Evolutionary conservation across 2,113 vertebrate genomes (phyloP), one percentile per base, ranked within the genome.

Genomic region (Natator depressus): DNA sequence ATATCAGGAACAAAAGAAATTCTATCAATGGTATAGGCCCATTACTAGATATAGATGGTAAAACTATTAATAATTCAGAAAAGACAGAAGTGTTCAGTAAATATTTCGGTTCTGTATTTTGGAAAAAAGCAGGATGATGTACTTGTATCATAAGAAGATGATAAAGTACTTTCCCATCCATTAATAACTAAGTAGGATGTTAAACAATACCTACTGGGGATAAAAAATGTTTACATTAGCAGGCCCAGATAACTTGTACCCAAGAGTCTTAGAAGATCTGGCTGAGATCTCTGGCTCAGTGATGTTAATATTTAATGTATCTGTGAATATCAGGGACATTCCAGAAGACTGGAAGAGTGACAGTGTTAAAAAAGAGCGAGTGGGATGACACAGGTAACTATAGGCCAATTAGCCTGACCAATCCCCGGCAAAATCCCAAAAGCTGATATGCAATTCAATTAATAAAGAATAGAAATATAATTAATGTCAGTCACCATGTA

Each of bases 61-160:
- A 49, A 89, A 51, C 22, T 94, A 69, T 65, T 87, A 87, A 59
- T 72, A n/a, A 72, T 49, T 81, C 42, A 76, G 42, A 87, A 79
- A 29, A 84, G 81, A 2, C 10, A 96, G 84, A 93, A 92, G 81
- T 81, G 84, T 25, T 93, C 13, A 53, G 20, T 65, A 51, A 49
- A 38, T 84, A 17, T 83, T 91, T 92, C 75, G 92, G 51, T 76
- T 94, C 31, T 84, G n/a, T 90, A 38, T 35, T 38, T 96, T 94
- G 85, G 82, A 90, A 89, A 86, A 20, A 10, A 10, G 8, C 24
- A 42, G 69, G 55, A 47, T 42, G 42, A 78, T 47, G 35, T 22
- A 22, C 90, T 96, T 96, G 91, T 91, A 86, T 95, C 96, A 93
- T 84, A 95, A 4, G 11, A 94, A 51, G 94, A 93, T 93, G 91